These are phyloP conservation scores for Pantherophis alleghaniensis DNA, from an alignment of 2,797 vertebrate species.

Conservation along the genomic window DNA sequence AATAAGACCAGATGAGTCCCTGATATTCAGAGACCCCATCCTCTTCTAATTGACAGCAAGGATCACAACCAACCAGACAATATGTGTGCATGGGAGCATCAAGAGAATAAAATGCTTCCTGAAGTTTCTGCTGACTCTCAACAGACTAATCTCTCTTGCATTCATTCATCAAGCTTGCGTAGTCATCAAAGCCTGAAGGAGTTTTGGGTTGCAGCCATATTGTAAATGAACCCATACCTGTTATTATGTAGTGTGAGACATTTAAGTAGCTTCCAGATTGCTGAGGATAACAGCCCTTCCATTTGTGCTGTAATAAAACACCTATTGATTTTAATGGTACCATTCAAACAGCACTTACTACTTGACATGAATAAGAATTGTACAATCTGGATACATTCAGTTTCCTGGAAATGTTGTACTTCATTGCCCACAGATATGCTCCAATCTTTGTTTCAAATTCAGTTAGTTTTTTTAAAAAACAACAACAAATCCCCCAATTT, in stretches of 20 bases:
- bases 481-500: neutral
- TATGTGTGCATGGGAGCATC: neutral
- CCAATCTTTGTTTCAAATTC: conserved; percentile 8
- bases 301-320: neutral
- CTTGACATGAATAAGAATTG: conserved; percentile 6
- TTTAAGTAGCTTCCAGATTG: conserved; percentile 11
- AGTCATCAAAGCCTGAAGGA: neutral
- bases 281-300: conserved; percentile 16
- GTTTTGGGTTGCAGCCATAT: neutral
- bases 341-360: neutral
- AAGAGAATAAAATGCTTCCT: neutral
- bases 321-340: conserved; percentile 21
- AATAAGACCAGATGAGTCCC: neutral
- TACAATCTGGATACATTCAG: neutral
- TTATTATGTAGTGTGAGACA: neutral
- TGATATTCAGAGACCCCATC: neutral
- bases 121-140: neutral
- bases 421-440: neutral
- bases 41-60: neutral
- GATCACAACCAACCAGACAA: neutral
- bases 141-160: neutral
- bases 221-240: neutral
- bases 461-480: conserved; percentile 10
- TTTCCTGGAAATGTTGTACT: neutral
- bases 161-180: neutral